Evolutionary conservation across 2,797 vertebrate genomes (phyloP).

Genomic region (Cyclura pinguis): DNA sequence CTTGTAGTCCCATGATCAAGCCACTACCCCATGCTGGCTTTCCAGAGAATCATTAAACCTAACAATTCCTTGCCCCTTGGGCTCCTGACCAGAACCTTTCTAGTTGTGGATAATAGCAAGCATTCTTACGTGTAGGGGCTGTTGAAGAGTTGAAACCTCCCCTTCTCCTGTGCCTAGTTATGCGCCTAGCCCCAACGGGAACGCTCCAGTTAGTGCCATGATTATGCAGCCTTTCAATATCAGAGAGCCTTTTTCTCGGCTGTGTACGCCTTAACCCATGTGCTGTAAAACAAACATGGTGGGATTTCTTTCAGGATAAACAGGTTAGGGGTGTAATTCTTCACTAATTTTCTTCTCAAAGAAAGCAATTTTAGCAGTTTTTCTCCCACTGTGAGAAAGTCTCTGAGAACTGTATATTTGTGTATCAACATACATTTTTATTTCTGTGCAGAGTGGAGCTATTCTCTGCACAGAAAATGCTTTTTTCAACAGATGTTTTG

Average conservation of each 20-base stretch:
- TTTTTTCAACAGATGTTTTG: too few relatives aligned
- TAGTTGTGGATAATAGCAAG: constrained; percentile 2
- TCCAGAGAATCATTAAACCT: background rate
- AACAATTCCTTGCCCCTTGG: background rate
- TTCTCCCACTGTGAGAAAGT: too few relatives aligned
- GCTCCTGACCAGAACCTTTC: background rate
- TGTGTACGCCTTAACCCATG: background rate
- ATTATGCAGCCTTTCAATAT: constrained; percentile 10
- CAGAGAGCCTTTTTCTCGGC: background rate
- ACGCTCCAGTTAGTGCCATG: constrained; percentile 36
- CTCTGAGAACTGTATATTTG: too few relatives aligned
- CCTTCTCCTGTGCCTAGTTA: constrained; percentile 33
- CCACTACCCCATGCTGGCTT: too few relatives aligned
- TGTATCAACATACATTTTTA: too few relatives aligned
- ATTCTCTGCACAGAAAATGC: too few relatives aligned
- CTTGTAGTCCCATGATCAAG: too few relatives aligned
- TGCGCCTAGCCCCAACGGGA: background rate
- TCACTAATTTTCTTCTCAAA: too few relatives aligned
- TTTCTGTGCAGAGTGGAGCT: too few relatives aligned
- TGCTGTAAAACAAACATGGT: background rate
- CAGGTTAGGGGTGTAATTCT: background rate
- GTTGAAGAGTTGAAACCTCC: constrained; percentile 36
- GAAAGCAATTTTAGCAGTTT: too few relatives aligned
- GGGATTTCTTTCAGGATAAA: background rate
- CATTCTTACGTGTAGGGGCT: constrained; percentile 42